Evolutionary conservation across 2,113 vertebrate species (phyloP).

Genomic region (Sterna hirundo): DNA sequence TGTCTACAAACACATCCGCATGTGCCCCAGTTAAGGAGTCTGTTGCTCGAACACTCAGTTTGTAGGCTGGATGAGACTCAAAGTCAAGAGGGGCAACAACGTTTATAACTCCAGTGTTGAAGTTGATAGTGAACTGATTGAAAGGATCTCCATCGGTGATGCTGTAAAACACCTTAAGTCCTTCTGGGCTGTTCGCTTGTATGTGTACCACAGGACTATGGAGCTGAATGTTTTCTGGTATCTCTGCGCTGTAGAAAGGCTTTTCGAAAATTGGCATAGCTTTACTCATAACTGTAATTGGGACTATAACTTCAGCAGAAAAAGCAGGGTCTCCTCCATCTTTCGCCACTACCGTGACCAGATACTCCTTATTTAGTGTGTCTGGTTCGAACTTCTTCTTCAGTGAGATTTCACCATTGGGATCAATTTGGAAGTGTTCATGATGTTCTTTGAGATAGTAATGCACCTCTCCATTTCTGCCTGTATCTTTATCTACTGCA

Average conservation of each 20-base stretch:
- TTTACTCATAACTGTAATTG: slow-evolving; percentile 91
- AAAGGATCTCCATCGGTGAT: slow-evolving; percentile 94
- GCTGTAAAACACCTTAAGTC: slow-evolving; percentile 92
- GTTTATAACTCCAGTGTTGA: slow-evolving; percentile 93
- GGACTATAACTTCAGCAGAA: slow-evolving; percentile 85
- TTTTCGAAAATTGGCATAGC: slow-evolving; percentile 96
- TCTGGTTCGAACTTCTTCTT: slow-evolving; percentile 87
- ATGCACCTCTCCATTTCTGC: slow-evolving; percentile 83
- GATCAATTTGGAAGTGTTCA: slow-evolving; percentile 87
- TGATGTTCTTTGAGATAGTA: slow-evolving; percentile 88
- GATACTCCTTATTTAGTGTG: slow-evolving; percentile 86
- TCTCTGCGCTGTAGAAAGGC: slow-evolving; percentile 92
- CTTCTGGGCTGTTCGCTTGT: slow-evolving; percentile 93
- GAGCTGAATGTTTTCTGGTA: slow-evolving; percentile 89
- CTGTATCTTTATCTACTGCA: slow-evolving; percentile 87
- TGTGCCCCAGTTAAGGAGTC: slow-evolving; percentile 91
- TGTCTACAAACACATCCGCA: slow-evolving; percentile 92
- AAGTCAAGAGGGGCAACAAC: slow-evolving; percentile 89
- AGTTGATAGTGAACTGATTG: slow-evolving; percentile 91
- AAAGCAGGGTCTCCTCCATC: slow-evolving; percentile 87
- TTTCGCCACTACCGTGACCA: slow-evolving; percentile 84
- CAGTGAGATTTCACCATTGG: slow-evolving; percentile 85
- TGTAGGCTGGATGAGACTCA: slow-evolving; percentile 94
- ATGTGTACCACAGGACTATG: slow-evolving; percentile 92
- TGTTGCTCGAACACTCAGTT: slow-evolving; percentile 88